These are phyloP conservation scores for Agraylea sexmaculata DNA, from an alignment of 1,140 invertebrate genomes.

Conservation along the genomic window DNA sequence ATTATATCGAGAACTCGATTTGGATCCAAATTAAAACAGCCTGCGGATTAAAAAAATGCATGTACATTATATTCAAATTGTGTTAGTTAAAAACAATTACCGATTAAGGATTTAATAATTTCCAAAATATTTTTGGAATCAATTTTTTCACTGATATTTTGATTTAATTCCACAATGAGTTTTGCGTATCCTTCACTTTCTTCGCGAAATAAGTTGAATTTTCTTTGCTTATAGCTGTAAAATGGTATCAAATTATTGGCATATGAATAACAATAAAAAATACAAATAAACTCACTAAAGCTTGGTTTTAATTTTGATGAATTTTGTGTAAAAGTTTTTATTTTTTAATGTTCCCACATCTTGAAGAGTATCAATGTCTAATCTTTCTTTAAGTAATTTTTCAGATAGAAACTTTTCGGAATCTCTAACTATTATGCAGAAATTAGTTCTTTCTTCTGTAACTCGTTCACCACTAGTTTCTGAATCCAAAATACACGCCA, in stretches of 20 bases:
- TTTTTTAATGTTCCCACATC: conserved; percentile 87
- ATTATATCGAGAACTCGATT: conserved; percentile 95
- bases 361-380: conserved; percentile 88
- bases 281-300: conserved; percentile 71
- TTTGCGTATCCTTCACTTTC: conserved; percentile 99
- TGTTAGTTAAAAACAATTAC: conserved; percentile 38
- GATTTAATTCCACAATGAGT: conserved; percentile 90
- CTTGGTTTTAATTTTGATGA: conserved; percentile 96
- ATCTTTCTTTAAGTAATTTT: conserved; percentile 76
- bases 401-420: conserved; percentile 72
- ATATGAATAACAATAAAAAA: conserved; percentile 14
- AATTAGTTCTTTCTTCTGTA: conserved; percentile 56
- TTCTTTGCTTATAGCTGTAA: conserved; percentile 95
- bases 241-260: conserved; percentile 14
- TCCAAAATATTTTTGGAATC: conserved; percentile 56
- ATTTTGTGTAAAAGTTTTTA: conserved; percentile 87
- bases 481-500: conserved; percentile 66
- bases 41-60: conserved; percentile 36
- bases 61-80: not conserved
- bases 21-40: conserved; percentile 97
- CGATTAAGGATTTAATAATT: conserved; percentile 86
- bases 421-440: conserved; percentile 66
- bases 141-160: conserved; percentile 59
- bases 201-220: conserved; percentile 97
- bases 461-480: conserved; percentile 54